These are phyloP conservation scores for Steinernema khuongi DNA, from an alignment of 1,140 invertebrate species.

Conservation along the genomic window DNA sequence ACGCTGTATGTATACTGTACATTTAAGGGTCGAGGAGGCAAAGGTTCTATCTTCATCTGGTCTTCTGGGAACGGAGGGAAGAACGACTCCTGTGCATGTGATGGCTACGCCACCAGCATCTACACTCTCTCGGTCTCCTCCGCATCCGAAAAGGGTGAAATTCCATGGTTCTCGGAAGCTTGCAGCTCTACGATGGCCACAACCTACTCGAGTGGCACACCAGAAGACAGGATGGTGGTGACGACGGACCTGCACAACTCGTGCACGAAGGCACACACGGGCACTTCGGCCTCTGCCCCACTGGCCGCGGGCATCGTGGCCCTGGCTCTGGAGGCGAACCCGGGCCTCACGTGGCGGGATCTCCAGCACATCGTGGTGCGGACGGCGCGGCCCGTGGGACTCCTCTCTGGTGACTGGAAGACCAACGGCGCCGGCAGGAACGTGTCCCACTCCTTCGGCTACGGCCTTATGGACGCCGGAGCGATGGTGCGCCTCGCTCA, in stretches of 20 bases:
- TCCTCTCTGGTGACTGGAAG: conserved; percentile 58
- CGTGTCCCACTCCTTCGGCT: conserved; percentile 84
- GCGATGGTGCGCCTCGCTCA: conserved; percentile 83
- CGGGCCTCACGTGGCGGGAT: conserved; percentile 86
- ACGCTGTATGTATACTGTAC: no score
- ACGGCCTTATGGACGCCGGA: conserved; percentile 86
- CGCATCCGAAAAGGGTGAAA: conserved; percentile 76
- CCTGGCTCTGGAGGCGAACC: conserved; percentile 76
- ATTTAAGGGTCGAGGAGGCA: conserved; percentile 68
- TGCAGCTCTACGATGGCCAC: conserved; percentile 90
- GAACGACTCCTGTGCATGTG: conserved; percentile 89
- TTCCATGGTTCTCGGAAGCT: conserved; percentile 94
- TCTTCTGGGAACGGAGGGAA: conserved; percentile 94
- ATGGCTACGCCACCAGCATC: conserved; percentile 95
- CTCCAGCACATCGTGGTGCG: conserved; percentile 94
- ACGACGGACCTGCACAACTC: conserved; percentile 87
- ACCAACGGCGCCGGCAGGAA: conserved; percentile 38
- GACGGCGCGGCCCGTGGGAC: conserved; percentile 72
- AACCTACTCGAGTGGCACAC: conserved; percentile 87
- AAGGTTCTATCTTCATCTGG: conserved; percentile 96
- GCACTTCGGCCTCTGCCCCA: conserved; percentile 88
- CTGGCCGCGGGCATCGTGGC: conserved; percentile 93
- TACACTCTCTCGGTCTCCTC: conserved; percentile 95
- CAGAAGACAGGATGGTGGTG: conserved; percentile 58
- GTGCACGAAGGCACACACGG: conserved; percentile 65